Evolutionary conservation across 92 coral and sea anemone genomes (phyloP), one percentile per base, ranked within the genome.

Genomic region (Pocillopora meandrina): DNA sequence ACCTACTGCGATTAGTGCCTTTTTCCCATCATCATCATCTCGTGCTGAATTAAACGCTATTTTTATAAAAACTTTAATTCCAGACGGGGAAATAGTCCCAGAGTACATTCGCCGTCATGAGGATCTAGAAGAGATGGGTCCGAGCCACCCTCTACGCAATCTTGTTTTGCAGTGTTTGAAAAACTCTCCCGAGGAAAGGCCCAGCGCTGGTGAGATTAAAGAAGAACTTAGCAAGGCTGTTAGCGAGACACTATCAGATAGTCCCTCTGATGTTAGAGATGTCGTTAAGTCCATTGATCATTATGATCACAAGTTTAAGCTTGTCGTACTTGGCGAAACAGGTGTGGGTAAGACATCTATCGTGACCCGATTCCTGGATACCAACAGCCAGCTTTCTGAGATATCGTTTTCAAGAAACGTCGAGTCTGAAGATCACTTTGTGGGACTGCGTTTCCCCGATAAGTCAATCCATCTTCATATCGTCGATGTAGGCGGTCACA

Each of bases 281-380:
- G 79, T 63, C 20, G 13, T 21, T 10, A 76, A 55, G 88, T 21
- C 75, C 15, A 59, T 34, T 42, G 17, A 62, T 64, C 74, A 61
- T 5, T 89, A 78, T 66, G 95, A 94, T 57, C 85, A 92, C 74
- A 87, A 74, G 82, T 92, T 94, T 87, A 94, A 94, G 80, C 85
- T 94, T 47, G 87, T 90, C 23, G 58, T 94, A 61, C 86, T 94
- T 49, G 98, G 98, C 12, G 93, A 87, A 72, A 61, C 85, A 49
- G 91, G 87, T 10, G 98, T 94, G 9, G 98, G 98, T 5, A 94
- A 94, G 84, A 92, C 95, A 18, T 87, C 91, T 12, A 92, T 94
- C 57, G 87, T 94, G 23, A 61, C 86, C 49, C 90, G 92, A 10
- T 92, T 94, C 81, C 75, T 92, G 34, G 86, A 92, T 69, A 87